Conservation (phyloP, 2,797 vertebrate species). For the Carduelis carduelis region DNA sequence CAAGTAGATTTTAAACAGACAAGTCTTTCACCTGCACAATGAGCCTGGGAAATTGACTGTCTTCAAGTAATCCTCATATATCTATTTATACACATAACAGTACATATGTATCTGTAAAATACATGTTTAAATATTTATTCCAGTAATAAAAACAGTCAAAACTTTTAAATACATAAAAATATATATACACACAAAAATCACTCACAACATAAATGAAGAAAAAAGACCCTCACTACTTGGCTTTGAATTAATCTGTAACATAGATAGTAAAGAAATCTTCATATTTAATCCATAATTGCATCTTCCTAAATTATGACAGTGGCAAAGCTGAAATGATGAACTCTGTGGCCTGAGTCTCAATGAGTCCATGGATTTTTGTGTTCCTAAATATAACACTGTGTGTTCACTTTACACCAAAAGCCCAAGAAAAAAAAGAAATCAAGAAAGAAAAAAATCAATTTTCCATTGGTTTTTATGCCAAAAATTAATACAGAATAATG, state of each 20-base stretch:
- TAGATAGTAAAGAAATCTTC: neutral
- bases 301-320: neutral
- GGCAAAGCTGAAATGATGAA: neutral
- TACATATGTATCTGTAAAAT: neutral
- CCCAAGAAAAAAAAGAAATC: neutral
- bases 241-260: neutral
- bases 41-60: neutral
- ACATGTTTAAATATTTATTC: neutral
- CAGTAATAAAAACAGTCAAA: neutral
- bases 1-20: neutral
- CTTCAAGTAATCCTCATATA: neutral
- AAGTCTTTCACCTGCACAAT: neutral
- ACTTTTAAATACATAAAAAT: neutral
- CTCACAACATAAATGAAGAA: neutral
- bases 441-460: neutral
- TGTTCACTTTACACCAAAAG: neutral
- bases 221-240: neutral
- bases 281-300: neutral
- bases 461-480: neutral
- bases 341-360: neutral
- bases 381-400: neutral
- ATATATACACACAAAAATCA: neutral
- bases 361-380: neutral
- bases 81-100: neutral
- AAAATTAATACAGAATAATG: neutral